These are phyloP conservation scores for Ptychochromis oligacanthus DNA, from an alignment of 2,113 vertebrate genomes.

Conservation along the genomic window DNA sequence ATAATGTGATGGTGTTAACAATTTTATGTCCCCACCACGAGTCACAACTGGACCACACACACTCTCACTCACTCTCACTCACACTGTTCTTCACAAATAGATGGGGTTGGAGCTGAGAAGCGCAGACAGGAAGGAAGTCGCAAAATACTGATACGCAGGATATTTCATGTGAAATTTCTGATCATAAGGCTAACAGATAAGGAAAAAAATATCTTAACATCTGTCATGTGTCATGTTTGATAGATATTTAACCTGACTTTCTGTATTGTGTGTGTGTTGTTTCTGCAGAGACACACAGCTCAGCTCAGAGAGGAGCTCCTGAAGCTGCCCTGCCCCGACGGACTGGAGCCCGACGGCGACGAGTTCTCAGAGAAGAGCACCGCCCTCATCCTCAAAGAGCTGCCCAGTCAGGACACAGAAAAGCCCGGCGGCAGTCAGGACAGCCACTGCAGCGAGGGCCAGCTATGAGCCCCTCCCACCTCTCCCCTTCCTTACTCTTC, in stretches of 20 bases:
- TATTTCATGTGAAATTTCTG: too few relatives aligned
- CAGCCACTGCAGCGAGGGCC: slow-evolving; percentile 86
- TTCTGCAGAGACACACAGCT: slow-evolving; percentile 91
- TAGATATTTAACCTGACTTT: not conserved
- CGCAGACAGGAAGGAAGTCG: too few relatives aligned
- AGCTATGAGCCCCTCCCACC: slow-evolving; percentile 86
- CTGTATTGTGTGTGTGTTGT: not conserved
- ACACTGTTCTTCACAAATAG: too few relatives aligned
- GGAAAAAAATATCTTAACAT: too few relatives aligned
- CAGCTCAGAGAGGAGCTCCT: slow-evolving; percentile 95
- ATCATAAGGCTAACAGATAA: too few relatives aligned
- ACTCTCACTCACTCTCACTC: too few relatives aligned
- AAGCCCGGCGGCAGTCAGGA: slow-evolving; percentile 92
- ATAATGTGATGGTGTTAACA: too few relatives aligned
- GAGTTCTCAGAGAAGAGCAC: slow-evolving; percentile 86
- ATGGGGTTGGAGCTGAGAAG: too few relatives aligned
- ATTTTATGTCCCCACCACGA: too few relatives aligned
- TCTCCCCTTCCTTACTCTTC: slow-evolving; percentile 37
- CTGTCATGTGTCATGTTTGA: too few relatives aligned
- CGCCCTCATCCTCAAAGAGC: slow-evolving; percentile 84
- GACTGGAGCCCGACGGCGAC: slow-evolving; percentile 88
- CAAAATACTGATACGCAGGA: too few relatives aligned
- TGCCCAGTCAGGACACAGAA: slow-evolving; percentile 85
- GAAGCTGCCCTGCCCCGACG: slow-evolving; percentile 95
- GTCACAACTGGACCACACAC: too few relatives aligned